These are phyloP conservation scores for Endomychus coccineus DNA, from an alignment of 2,888 invertebrate genomes.

Conservation along the genomic window DNA sequence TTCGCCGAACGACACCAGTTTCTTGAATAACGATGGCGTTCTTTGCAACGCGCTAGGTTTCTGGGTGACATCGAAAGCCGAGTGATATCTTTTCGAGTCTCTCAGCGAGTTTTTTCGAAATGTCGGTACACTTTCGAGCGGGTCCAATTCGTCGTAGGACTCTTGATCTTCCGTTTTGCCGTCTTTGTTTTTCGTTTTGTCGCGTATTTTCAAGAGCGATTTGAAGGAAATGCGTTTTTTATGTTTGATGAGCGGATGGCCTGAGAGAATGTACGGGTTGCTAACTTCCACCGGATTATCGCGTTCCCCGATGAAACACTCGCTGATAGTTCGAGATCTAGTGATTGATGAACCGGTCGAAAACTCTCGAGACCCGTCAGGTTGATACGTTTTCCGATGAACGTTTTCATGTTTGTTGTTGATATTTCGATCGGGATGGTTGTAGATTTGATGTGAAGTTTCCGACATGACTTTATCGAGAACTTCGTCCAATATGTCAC, in stretches of 20 bases:
- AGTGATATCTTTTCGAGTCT: slow-evolving; percentile 17
- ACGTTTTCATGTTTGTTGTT: too few relatives aligned
- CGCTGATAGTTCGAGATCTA: too few relatives aligned
- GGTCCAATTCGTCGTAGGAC: slow-evolving; percentile 29
- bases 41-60: slow-evolving; percentile 23
- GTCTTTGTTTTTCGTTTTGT: slow-evolving; percentile 27
- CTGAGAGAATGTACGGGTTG: slow-evolving; percentile 15
- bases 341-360: too few relatives aligned
- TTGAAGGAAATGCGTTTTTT: slow-evolving; percentile 32
- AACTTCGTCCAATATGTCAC: too few relatives aligned
- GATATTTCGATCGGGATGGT: too few relatives aligned
- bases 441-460: too few relatives aligned
- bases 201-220: slow-evolving; percentile 30
- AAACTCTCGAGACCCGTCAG: too few relatives aligned
- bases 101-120: slow-evolving; percentile 8
- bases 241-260: slow-evolving; percentile 14
- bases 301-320: slow-evolving; percentile 25
- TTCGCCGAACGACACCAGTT: slow-evolving; percentile 32
- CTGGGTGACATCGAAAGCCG: slow-evolving; percentile 30
- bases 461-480: too few relatives aligned
- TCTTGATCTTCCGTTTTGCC: slow-evolving; percentile 7
- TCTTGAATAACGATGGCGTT: slow-evolving; percentile 37
- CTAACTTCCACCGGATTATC: slow-evolving; percentile 16
- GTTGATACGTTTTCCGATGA: too few relatives aligned
- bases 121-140: neutral